Evolutionary conservation across 1,140 invertebrate genomes (phyloP), one percentile per base, ranked within the genome.

Genomic region (Bombus ignitus): DNA sequence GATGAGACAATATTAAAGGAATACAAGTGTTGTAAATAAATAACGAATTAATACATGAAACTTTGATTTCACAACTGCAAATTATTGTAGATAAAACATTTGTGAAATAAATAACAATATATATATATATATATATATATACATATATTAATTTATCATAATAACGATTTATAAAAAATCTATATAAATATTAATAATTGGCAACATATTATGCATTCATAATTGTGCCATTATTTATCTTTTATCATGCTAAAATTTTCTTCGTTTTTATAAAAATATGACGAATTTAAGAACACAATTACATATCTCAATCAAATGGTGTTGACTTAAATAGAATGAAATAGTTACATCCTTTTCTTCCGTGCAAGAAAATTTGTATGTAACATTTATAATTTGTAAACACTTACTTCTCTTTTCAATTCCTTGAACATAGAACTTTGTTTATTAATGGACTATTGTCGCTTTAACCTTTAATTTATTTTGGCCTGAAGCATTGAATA

Each of bases 401-500:
- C 37, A 81, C 42, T 72, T 44, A 44, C 42, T 28, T 59, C 28
- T 35, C 18, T 18, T 39, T 75, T 85, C 62, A 57, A 85, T 66
- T 35, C 28, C 59, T 59, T 75, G 15, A 77, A 81, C 28, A 79
- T 35, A 37, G 15, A 79, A 42, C 22, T 25, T 57, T 65, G 44
- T 68, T n/a, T 72, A 28, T 85, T 37, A 15, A 47, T 79, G n/a
- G 42, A 78, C 28, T 74, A 89, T 72, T 83, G 53, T 81, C 53
- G 44, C 15, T 18, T 39, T 44, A 74, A 32, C 47, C 87, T 57
- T 39, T 66, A 79, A 76, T 86, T 83, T 86, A 62, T 53, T 83
- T 85, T 85, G 83, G 83, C 88, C 81, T 81, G 85, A 85, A 53
- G 37, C 66, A 81, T 86, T 28, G 59, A 89, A 28, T 86, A 83